A percentile compares a stretch with the other conserved stretches of the same genome.
Evolutionary conservation across 2,888 invertebrate genomes (phyloP).

Genomic region (Macrosiphum euphorbiae): DNA sequence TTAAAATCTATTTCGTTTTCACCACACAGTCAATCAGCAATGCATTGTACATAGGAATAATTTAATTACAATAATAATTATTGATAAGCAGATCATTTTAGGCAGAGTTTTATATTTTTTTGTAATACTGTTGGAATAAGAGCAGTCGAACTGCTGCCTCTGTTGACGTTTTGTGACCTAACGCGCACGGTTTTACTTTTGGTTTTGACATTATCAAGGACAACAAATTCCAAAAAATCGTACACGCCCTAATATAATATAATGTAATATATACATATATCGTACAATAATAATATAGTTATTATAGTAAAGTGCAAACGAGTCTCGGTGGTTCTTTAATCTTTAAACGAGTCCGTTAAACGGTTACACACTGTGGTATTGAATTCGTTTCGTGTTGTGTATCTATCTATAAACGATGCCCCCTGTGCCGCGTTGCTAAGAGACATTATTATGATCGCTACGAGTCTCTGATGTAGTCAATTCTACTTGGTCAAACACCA

Average conservation of each 20-base stretch:
- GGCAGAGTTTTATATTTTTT: neutral
- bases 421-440: neutral
- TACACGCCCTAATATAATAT: neutral
- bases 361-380: neutral
- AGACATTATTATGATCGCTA: neutral
- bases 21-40: neutral
- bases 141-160: neutral
- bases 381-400: neutral
- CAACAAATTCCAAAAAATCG: neutral
- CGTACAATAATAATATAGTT: constrained; percentile 7
- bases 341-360: neutral
- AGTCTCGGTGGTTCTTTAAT: neutral
- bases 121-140: neutral
- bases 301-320: neutral
- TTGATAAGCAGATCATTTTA: neutral
- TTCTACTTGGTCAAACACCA: neutral
- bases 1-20: neutral
- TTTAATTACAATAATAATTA: neutral
- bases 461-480: neutral
- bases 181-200: neutral
- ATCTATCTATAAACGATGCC: neutral
- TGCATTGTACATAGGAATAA: neutral
- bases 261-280: neutral
- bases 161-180: neutral
- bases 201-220: neutral